phyloP scores from a whole-genome alignment of 2,888 invertebrate genomes.

The Liposcelis brunnea region DNA sequence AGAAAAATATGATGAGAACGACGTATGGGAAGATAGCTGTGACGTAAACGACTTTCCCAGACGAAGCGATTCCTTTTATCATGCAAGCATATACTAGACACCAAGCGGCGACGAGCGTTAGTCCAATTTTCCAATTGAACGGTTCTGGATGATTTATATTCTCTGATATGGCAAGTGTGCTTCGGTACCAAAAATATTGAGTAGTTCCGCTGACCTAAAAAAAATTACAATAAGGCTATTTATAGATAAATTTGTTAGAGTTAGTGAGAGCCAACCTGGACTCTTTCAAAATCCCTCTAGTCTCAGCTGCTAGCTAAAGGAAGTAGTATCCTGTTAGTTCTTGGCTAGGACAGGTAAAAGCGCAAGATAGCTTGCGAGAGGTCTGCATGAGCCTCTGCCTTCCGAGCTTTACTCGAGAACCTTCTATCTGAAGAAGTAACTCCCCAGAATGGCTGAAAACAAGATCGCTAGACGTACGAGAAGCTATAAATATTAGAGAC shows the following conservation, averaged over 20 bases:
- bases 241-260: constrained; percentile 1
- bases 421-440: no score
- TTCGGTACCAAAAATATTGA: constrained; percentile 89
- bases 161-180: constrained; percentile 75
- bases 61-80: constrained; percentile 94
- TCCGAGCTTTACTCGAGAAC: no score
- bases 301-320: no score
- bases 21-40: constrained; percentile 95
- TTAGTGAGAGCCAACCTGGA: not conserved
- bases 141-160: constrained; percentile 70
- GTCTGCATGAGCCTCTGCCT: no score
- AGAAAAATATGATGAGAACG: constrained; percentile 89
- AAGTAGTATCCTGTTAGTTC: no score
- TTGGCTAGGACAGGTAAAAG: no score
- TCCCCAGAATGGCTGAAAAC: no score
- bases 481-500: no score
- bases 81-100: constrained; percentile 88
- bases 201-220: constrained; percentile 73
- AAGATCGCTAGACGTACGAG: no score
- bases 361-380: no score
- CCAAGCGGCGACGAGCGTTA: constrained; percentile 81
- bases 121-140: constrained; percentile 83
- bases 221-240: constrained; percentile 19
- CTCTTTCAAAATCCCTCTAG: no score
- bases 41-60: constrained; percentile 84